A percentile compares a stretch with the other conserved stretches of the same genome.
phyloP scores from a whole-genome alignment of 2,888 invertebrate genomes.

The Coelinius sp. region DNA sequence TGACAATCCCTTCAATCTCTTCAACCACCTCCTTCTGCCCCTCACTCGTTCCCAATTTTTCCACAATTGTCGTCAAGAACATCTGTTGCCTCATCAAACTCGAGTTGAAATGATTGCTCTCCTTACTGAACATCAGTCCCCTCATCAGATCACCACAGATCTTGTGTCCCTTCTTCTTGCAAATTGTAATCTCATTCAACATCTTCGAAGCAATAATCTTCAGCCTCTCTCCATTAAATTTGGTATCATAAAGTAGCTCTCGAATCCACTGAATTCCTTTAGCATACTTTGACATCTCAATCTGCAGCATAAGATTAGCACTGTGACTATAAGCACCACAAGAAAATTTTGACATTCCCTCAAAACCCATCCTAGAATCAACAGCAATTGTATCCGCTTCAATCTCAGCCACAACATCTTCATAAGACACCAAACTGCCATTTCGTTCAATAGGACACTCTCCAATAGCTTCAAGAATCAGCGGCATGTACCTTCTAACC shows the following conservation, averaged over 20 bases:
- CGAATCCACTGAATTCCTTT: conserved; percentile 83
- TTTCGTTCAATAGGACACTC: conserved; percentile 82
- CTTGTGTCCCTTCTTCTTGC: conserved; percentile 80
- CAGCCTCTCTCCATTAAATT: conserved; percentile 81
- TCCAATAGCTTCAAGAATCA: conserved; percentile 81
- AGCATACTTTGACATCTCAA: conserved; percentile 83
- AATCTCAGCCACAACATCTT: conserved; percentile 84
- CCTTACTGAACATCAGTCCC: conserved; percentile 76
- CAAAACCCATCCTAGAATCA: conserved; percentile 77
- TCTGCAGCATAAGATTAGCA: conserved; percentile 79
- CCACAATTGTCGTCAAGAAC: conserved; percentile 80
- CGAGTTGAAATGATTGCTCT: conserved; percentile 81
- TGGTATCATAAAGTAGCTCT: conserved; percentile 81
- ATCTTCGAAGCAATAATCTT: conserved; percentile 86
- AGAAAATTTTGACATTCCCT: conserved; percentile 74
- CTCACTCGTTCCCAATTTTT: conserved; percentile 73
- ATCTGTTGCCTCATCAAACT: conserved; percentile 83
- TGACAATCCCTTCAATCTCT: conserved; percentile 74
- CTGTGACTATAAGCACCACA: conserved; percentile 83
- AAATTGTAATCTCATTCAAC: conserved; percentile 84
- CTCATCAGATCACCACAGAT: conserved; percentile 77
- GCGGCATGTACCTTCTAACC: conserved; percentile 80
- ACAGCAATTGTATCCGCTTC: conserved; percentile 82
- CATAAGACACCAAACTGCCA: conserved; percentile 75
- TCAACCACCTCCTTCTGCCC: conserved; percentile 71